These are phyloP conservation scores for Anomalospiza imberbis DNA, from an alignment of 2,797 vertebrate species.

Conservation along the genomic window DNA sequence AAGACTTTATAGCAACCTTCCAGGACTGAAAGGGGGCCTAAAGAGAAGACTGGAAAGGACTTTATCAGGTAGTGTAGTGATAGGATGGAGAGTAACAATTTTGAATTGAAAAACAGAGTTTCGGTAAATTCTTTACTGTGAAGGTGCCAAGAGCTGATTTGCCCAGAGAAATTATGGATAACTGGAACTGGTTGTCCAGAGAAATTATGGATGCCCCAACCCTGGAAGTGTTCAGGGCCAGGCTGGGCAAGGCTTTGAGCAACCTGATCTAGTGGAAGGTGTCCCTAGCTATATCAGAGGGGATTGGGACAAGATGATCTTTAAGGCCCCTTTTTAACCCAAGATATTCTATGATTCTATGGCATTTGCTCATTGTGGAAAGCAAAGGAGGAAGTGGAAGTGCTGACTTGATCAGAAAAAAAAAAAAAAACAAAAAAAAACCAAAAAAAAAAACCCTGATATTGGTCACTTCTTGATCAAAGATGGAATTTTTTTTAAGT, in stretches of 20 bases:
- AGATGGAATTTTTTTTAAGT: neutral
- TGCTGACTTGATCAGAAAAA: neutral
- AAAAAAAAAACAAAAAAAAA: neutral
- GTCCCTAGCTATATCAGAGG: neutral
- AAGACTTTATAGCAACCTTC: neutral
- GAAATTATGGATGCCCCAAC: fast-evolving
- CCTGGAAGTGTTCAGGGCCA: neutral
- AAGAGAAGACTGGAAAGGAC: neutral
- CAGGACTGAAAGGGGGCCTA: neutral
- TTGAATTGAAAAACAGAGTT: neutral
- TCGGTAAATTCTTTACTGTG: neutral
- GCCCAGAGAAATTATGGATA: neutral
- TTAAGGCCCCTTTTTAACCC: neutral
- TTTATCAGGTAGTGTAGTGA: neutral
- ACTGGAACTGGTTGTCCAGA: neutral
- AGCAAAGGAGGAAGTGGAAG: slow-evolving; percentile 1
- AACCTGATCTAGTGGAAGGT: neutral
- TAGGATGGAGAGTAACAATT: neutral
- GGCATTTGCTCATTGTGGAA: neutral
- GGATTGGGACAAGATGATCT: neutral
- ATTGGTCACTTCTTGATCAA: neutral
- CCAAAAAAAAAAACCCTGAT: neutral
- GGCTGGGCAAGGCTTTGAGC: neutral
- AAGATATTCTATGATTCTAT: neutral
- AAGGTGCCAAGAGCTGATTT: neutral